These are phyloP conservation scores for Xestobium rufovillosum DNA, from an alignment of 2,888 invertebrate species.

Conservation along the genomic window DNA sequence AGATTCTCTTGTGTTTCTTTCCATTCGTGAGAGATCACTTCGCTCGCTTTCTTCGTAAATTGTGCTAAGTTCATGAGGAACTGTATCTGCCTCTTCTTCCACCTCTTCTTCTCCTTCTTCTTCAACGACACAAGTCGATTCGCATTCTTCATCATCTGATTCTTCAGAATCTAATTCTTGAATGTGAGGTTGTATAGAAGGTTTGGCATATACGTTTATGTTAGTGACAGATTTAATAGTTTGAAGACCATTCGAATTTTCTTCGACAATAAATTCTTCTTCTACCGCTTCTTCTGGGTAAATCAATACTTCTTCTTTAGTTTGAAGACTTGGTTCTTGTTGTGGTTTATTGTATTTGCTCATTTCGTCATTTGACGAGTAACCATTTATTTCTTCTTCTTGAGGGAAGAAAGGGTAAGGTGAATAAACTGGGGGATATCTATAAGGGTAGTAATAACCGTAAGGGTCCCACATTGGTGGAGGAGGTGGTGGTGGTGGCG, in stretches of 20 bases:
- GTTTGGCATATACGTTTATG: constrained; percentile 43
- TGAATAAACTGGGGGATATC: constrained; percentile 35
- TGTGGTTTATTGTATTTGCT: constrained; percentile 27
- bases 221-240: constrained; percentile 49
- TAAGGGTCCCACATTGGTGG: constrained; percentile 39
- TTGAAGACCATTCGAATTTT: constrained; percentile 34
- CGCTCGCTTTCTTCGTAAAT: constrained; percentile 55
- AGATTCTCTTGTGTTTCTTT: constrained; percentile 28
- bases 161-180: constrained; percentile 26
- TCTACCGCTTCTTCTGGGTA: constrained; percentile 32
- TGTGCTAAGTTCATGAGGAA: constrained; percentile 50
- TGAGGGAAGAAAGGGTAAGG: constrained; percentile 32
- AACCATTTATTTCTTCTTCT: constrained; percentile 37
- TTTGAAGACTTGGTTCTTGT: constrained; percentile 22
- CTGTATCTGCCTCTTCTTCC: constrained; percentile 30
- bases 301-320: constrained; percentile 39
- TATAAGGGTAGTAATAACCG: constrained; percentile 31
- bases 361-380: constrained; percentile 44
- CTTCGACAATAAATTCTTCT: constrained; percentile 23
- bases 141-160: constrained; percentile 24
- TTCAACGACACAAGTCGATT: constrained; percentile 23
- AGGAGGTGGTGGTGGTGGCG: constrained; percentile 7
- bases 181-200: no score
- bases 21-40: constrained; percentile 35
- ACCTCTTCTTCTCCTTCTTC: constrained; percentile 34